phyloP scores from a whole-genome alignment of 2,113 vertebrate species.

The Sapajus apella region DNA sequence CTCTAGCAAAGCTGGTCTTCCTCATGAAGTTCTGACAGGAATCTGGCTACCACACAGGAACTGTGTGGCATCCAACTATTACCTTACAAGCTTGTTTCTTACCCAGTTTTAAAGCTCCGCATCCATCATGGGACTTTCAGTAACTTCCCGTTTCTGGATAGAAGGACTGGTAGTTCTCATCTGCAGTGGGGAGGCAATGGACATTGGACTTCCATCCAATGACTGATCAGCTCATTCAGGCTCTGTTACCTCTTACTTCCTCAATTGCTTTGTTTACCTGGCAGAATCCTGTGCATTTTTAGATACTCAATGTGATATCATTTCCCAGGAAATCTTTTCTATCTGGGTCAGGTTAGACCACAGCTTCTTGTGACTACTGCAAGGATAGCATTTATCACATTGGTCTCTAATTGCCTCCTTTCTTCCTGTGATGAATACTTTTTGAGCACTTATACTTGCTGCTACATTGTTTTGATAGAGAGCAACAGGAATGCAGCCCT shows the following conservation, averaged over 20 bases:
- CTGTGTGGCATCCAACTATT: background rate
- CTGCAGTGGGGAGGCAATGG: background rate
- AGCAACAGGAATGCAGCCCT: background rate
- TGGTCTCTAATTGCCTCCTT: conserved; percentile 8
- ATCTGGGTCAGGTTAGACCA: background rate
- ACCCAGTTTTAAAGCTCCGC: background rate
- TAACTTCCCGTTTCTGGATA: background rate
- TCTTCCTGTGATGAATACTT: background rate
- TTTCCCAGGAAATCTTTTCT: background rate
- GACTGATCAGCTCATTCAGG: background rate
- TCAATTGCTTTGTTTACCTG: background rate
- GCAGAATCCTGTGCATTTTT: background rate
- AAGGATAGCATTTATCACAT: background rate
- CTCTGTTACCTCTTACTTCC: background rate
- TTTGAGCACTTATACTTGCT: background rate
- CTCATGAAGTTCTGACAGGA: background rate
- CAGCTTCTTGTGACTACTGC: background rate
- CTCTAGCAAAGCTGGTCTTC: background rate
- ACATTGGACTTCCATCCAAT: background rate
- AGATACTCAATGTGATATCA: background rate
- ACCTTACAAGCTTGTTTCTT: background rate
- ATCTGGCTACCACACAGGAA: background rate
- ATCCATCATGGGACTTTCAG: background rate
- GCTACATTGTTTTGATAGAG: background rate
- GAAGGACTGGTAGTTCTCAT: background rate